Conservation (phyloP, 2,113 vertebrate species). For the Elaphurus davidianus region DNA sequence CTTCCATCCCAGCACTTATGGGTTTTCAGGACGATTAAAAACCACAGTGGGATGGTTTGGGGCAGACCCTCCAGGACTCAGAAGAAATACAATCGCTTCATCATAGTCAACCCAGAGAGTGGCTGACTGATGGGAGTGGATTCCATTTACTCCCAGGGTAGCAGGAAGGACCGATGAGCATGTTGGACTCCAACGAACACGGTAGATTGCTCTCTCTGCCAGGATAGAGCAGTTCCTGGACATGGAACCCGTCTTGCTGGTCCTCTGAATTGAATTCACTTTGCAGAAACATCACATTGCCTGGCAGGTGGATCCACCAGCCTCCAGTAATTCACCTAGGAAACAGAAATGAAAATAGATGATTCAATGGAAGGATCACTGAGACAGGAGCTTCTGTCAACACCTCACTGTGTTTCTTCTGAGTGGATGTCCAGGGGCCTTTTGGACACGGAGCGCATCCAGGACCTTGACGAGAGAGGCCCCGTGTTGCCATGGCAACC, state of each 20-base stretch:
- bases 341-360: background rate
- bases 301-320: background rate
- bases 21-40: rapidly evolving
- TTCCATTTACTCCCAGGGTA: too few relatives aligned
- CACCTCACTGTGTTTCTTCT: constrained; percentile 91
- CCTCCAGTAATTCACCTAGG: background rate
- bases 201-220: background rate
- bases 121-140: background rate
- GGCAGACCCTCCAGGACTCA: too few relatives aligned
- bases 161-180: background rate
- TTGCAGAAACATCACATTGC: background rate
- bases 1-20: rapidly evolving
- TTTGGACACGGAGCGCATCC: constrained; percentile 92
- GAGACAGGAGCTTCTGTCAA: constrained; percentile 91
- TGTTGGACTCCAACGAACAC: background rate
- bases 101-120: background rate
- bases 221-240: background rate
- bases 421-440: constrained; percentile 92
- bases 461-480: constrained; percentile 89
- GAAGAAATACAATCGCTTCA: background rate
- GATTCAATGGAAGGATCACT: constrained; percentile 84
- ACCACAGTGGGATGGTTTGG: rapidly evolving
- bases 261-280: background rate
- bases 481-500: constrained; percentile 93
- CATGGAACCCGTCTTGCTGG: rapidly evolving